These are phyloP conservation scores for Lasius fuliginosus DNA, from an alignment of 2,888 invertebrate genomes.

Conservation along the genomic window DNA sequence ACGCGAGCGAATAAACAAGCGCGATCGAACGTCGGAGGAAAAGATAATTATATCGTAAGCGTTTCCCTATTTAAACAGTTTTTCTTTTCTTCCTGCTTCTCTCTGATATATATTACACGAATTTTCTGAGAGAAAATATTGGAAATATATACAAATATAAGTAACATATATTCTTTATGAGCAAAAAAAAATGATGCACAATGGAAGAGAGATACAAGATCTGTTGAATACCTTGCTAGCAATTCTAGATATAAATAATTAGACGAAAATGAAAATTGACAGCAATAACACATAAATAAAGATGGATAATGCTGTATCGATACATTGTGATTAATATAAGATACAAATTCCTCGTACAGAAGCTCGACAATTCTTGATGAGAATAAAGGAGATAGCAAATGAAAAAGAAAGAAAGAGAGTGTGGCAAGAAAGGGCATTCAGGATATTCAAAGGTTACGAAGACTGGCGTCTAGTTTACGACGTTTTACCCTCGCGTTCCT, in stretches of 20 bases:
- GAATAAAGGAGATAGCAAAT: not conserved
- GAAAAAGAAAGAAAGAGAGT: not conserved
- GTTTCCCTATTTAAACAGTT: not conserved
- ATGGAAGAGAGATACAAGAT: not conserved
- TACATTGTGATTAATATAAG: not conserved
- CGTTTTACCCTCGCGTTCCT: conserved; percentile 45
- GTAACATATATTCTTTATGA: not conserved
- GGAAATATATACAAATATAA: not conserved
- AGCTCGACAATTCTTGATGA: not conserved
- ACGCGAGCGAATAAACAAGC: not conserved
- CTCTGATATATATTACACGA: not conserved
- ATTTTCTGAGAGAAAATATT: not conserved
- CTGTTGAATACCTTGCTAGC: not conserved
- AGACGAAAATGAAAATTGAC: not conserved
- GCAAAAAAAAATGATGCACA: not conserved
- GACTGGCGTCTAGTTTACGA: conserved; percentile 63
- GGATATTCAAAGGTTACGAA: conserved; percentile 64
- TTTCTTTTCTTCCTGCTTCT: not conserved
- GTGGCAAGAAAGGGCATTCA: not conserved
- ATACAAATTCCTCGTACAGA: not conserved
- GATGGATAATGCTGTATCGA: not conserved
- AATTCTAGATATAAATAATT: not conserved
- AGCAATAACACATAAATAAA: not conserved
- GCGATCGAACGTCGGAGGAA: not conserved
- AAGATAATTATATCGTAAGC: not conserved